phyloP scores from a whole-genome alignment of 2,888 invertebrate genomes.

The Microctonus aethiopoides region DNA sequence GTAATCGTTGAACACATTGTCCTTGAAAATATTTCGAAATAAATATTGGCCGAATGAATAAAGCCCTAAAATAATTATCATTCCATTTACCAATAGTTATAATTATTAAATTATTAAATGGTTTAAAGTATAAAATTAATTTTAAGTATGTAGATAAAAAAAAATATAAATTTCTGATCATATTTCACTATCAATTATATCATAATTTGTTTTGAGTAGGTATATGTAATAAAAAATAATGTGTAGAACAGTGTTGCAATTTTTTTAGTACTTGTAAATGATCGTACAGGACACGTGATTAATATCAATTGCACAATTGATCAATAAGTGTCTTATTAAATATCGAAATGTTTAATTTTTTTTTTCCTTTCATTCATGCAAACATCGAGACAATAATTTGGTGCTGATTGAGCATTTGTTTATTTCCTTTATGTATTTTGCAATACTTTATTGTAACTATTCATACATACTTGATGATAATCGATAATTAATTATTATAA shows the following conservation, averaged over 20 bases:
- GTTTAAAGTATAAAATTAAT: too few relatives aligned
- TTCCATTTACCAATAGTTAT: too few relatives aligned
- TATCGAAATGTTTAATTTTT: not conserved
- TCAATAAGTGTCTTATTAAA: constrained; percentile 1
- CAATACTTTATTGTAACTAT: too few relatives aligned
- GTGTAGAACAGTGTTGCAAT: constrained; percentile 29
- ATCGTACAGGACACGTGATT: constrained; percentile 6
- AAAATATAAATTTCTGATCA: too few relatives aligned
- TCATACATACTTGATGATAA: too few relatives aligned
- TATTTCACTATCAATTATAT: not conserved
- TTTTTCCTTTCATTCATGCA: not conserved
- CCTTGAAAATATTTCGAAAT: not conserved
- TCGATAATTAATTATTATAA: too few relatives aligned
- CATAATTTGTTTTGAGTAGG: not conserved
- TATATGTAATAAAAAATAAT: not conserved
- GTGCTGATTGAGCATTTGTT: too few relatives aligned
- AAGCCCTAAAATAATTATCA: too few relatives aligned
- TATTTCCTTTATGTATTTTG: too few relatives aligned
- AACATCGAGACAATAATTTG: too few relatives aligned
- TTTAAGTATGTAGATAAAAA: not conserved
- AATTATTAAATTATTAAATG: too few relatives aligned
- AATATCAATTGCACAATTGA: constrained; percentile 41
- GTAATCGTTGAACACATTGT: not conserved
- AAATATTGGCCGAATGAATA: too few relatives aligned
- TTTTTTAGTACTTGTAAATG: constrained; percentile 33